Percentiles rank a stretch among this genome's conserved stretches.
These are phyloP conservation scores for Phylloscopus trochilus DNA, from an alignment of 2,113 vertebrate genomes.

Conservation along the genomic window DNA sequence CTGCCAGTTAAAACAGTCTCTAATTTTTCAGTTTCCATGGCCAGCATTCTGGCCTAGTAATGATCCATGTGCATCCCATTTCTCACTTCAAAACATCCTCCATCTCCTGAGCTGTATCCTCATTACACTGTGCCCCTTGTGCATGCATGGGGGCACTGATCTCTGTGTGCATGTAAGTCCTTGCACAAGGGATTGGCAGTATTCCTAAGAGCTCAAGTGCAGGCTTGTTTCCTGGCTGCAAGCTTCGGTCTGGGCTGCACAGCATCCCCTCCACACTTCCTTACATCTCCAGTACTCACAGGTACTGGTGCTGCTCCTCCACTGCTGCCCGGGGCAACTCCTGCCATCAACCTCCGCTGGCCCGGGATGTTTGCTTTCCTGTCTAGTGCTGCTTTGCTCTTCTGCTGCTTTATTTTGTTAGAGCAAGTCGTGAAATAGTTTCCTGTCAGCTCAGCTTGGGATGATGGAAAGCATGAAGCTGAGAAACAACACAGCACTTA, in stretches of 20 bases:
- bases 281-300: background rate
- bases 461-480: background rate
- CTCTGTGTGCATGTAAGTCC: background rate
- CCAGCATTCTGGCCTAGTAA: background rate
- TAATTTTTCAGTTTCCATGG: background rate
- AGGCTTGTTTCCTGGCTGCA: background rate
- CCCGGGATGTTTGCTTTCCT: background rate
- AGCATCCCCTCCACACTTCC: background rate
- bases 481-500: background rate
- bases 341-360: fast-evolving
- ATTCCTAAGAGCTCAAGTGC: background rate
- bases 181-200: background rate
- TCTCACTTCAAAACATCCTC: background rate
- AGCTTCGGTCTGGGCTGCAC: background rate
- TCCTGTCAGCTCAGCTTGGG: background rate
- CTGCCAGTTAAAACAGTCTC: background rate
- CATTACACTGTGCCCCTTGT: background rate
- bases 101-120: background rate
- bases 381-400: background rate
- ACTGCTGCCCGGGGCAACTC: background rate
- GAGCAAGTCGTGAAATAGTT: background rate
- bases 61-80: background rate
- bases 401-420: background rate
- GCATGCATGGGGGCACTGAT: fast-evolving
- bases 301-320: background rate